phyloP scores from a whole-genome alignment of 1,140 invertebrate genomes.

The Pseudomyrmex concolor region DNA sequence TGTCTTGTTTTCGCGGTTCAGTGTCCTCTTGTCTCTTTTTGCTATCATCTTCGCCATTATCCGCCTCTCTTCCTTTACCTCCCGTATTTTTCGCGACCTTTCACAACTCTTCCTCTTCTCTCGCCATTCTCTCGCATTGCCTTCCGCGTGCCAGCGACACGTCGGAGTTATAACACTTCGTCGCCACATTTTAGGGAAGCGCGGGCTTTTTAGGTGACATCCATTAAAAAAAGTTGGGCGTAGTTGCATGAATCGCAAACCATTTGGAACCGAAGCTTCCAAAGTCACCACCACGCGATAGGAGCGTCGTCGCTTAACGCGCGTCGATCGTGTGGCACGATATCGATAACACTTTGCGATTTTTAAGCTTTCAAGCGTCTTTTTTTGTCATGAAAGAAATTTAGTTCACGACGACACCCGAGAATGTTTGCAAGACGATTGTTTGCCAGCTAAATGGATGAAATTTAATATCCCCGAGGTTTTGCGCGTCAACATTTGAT shows the following conservation, averaged over 20 bases:
- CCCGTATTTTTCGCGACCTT: constrained; percentile 64
- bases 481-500: constrained; percentile 20
- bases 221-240: constrained; percentile 64
- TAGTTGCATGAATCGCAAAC: constrained; percentile 42
- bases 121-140: neutral
- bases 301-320: constrained; percentile 9
- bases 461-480: constrained; percentile 45
- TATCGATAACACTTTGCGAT: constrained; percentile 23
- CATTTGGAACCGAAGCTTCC: constrained; percentile 60
- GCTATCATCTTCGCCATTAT: constrained; percentile 61
- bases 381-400: constrained; percentile 5
- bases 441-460: constrained; percentile 18
- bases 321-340: constrained; percentile 4
- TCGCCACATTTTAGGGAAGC: constrained; percentile 63
- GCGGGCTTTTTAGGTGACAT: constrained; percentile 62
- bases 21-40: constrained; percentile 54
- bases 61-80: neutral
- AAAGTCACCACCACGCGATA: neutral
- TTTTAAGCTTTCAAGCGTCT: constrained; percentile 21
- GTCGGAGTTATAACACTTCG: constrained; percentile 57
- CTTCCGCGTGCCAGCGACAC: constrained; percentile 44
- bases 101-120: constrained; percentile 23
- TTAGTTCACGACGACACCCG: constrained; percentile 36
- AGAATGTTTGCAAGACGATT: constrained; percentile 13
- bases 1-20: constrained; percentile 55